Conservation (phyloP, 37 sponge, comb jelly and placozoan genomes). For the Oscarella lobularis region DNA sequence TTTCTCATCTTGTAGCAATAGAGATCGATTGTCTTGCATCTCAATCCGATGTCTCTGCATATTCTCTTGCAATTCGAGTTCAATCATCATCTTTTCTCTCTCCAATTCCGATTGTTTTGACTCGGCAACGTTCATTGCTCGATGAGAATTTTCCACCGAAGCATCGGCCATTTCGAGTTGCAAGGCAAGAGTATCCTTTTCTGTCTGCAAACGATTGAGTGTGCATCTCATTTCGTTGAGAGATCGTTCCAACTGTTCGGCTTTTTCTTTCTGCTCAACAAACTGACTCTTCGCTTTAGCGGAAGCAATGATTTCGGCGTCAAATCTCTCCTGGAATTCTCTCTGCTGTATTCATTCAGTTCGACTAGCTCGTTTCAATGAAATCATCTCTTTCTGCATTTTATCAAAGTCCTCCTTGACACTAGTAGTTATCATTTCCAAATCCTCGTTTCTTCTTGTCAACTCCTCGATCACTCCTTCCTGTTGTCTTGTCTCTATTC, state of each 20-base stretch:
- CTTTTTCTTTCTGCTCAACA: not conserved
- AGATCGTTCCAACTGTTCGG: not conserved
- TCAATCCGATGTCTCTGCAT: constrained; percentile 43
- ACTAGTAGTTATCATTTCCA: too few relatives aligned
- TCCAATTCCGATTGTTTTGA: constrained; percentile 38
- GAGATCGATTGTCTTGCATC: constrained; percentile 25
- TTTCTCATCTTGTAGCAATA: not conserved
- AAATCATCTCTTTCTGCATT: too few relatives aligned
- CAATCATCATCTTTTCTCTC: constrained; percentile 69
- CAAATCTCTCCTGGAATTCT: too few relatives aligned
- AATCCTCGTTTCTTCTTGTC: too few relatives aligned
- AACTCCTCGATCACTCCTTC: too few relatives aligned
- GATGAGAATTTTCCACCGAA: not conserved
- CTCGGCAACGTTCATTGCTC: not conserved
- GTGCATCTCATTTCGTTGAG: not conserved
- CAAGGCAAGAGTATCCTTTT: not conserved
- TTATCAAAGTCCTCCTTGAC: too few relatives aligned
- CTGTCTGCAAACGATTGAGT: not conserved
- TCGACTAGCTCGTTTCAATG: too few relatives aligned
- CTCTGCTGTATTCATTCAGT: too few relatives aligned
- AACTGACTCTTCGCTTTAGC: not conserved
- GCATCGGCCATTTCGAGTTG: not conserved
- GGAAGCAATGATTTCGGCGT: too few relatives aligned
- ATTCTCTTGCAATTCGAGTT: constrained; percentile 61
- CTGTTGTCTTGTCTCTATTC: too few relatives aligned